These are phyloP conservation scores for Mionectes olivaceus DNA, from an alignment of 2,797 vertebrate genomes.

Conservation along the genomic window DNA sequence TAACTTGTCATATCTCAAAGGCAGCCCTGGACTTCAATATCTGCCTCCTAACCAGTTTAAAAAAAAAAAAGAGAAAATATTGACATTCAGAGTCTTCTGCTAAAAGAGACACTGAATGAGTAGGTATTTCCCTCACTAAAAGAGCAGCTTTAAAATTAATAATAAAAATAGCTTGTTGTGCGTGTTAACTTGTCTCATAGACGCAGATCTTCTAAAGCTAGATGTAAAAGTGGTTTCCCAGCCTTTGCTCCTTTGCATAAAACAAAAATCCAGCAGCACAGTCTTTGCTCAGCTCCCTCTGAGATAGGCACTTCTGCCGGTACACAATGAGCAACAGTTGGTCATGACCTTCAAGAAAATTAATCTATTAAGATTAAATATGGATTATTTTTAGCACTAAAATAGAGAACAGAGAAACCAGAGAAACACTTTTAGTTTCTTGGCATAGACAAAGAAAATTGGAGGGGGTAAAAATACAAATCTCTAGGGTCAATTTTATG, in stretches of 20 bases:
- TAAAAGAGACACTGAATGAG: background rate
- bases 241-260: background rate
- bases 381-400: background rate
- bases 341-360: background rate
- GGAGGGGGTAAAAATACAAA: background rate
- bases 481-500: background rate
- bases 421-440: background rate
- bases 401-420: background rate
- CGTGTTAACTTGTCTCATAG: background rate
- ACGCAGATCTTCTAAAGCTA: background rate
- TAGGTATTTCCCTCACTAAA: background rate
- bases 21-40: background rate
- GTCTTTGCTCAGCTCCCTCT: background rate
- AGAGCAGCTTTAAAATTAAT: background rate
- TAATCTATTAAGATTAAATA: background rate
- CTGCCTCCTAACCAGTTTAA: background rate
- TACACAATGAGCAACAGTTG: background rate
- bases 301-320: background rate
- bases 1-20: background rate
- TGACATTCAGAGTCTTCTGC: background rate
- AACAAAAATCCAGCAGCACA: background rate
- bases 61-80: background rate
- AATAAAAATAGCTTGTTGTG: background rate
- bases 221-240: background rate
- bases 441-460: background rate